phyloP scores from a whole-genome alignment of 2,888 invertebrate species.

The Pomacea canaliculata region DNA sequence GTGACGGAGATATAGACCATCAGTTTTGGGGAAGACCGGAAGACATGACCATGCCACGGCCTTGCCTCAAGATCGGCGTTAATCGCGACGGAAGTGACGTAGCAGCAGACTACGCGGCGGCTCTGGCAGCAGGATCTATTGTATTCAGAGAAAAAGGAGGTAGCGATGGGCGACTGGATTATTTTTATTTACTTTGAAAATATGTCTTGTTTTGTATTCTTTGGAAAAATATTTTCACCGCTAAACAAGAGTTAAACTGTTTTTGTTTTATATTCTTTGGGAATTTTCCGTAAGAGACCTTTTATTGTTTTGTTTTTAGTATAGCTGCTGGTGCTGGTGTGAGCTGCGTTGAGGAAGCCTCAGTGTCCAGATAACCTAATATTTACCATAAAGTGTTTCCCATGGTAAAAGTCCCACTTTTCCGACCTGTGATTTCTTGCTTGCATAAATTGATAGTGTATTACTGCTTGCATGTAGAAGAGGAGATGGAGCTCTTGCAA shows the following conservation, averaged over 20 bases:
- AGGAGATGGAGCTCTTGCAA: no score
- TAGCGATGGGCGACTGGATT: background rate
- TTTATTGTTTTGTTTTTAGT: background rate
- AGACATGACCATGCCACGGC: slow-evolving; percentile 73
- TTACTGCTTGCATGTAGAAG: no score
- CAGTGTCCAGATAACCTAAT: no score
- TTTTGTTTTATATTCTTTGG: background rate
- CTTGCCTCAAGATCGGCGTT: slow-evolving; percentile 73
- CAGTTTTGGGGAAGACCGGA: slow-evolving; percentile 76
- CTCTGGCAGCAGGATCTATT: slow-evolving; percentile 73
- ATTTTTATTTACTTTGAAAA: no score
- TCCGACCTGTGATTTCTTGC: no score
- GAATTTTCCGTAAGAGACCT: background rate
- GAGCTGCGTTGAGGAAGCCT: no score
- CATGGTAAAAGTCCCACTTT: no score
- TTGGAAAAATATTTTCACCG: no score
- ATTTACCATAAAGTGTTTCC: no score
- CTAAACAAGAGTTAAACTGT: no score
- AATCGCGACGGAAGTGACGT: slow-evolving; percentile 75
- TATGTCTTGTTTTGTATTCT: no score
- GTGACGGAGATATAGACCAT: slow-evolving; percentile 73
- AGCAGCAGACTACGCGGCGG: slow-evolving; percentile 75
- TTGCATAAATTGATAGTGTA: no score
- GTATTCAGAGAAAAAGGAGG: slow-evolving; percentile 61
- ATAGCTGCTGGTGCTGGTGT: fast-evolving